A percentile compares a stretch with the other conserved stretches of the same genome.
phyloP scores from a whole-genome alignment of 2,888 invertebrate genomes.

The Eubasilissa splendida region DNA sequence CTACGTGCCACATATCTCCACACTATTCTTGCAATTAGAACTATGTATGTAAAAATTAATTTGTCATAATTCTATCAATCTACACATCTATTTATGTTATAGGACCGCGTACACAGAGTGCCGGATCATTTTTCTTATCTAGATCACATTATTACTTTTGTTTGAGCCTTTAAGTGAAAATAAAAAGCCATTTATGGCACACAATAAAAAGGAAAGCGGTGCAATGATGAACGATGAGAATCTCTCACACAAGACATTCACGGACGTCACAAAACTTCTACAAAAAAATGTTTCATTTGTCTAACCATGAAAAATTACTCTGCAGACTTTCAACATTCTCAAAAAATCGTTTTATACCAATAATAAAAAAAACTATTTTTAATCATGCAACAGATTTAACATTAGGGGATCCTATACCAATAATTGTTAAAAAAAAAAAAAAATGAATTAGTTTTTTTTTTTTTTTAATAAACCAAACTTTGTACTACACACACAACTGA shows the following conservation, averaged over 20 bases:
- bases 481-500: too few species aligned
- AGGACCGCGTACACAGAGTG: constrained; percentile 37
- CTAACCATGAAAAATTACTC: constrained; percentile 23
- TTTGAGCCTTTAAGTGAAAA: constrained; percentile 53
- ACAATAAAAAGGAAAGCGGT: constrained; percentile 42
- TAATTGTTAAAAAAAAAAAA: too few species aligned
- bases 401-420: too few species aligned
- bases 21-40: constrained; percentile 25
- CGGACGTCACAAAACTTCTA: constrained; percentile 37
- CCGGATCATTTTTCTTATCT: constrained; percentile 51
- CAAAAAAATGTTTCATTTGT: constrained; percentile 2
- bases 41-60: constrained; percentile 34
- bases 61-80: constrained; percentile 20
- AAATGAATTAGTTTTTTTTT: too few species aligned
- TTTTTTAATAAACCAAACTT: too few species aligned
- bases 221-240: constrained; percentile 39
- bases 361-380: too few species aligned
- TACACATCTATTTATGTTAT: constrained; percentile 42
- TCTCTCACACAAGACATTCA: background rate
- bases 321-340: too few species aligned
- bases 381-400: too few species aligned
- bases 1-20: background rate
- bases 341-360: too few species aligned
- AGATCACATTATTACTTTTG: constrained; percentile 56
- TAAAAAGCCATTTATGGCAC: constrained; percentile 43